Base-by-base conservation (phyloP, 2,888 invertebrate species). In the Microctonus hyperodae region DNA sequence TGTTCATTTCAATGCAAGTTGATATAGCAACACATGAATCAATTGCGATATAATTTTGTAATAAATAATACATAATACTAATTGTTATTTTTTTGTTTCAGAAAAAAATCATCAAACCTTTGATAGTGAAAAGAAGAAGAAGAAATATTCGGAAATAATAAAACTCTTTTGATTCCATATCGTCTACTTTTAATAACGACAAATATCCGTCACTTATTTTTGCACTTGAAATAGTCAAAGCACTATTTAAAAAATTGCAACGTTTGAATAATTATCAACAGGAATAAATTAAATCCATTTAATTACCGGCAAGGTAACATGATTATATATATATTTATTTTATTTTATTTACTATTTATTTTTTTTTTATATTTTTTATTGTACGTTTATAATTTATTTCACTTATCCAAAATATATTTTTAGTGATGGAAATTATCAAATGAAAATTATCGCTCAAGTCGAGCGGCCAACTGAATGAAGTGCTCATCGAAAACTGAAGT, bases 401-500 rank as follows among this genome's bases (percentile, higher is more conserved):
- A 22, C 28, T 16, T 16, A 31, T n/a, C 1, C 5, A 16, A 50
- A 50, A 50, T 22, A 28, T 55, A 20, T n/a, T 33, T 3, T 31
- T 44, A 22, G 31, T 55, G 28, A 16, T 40, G 22, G 25, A 50
- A 44, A 20, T 23, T 53, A 7, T 31, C 13, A 2, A 31, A 7
- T 10, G 35, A 31, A 33, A 11, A 58, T 28, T n/a, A 28, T 35
- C 35, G 62, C 40, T 62, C 62, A 37, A 37, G 44, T 35, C n/a
- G 62, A 62, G 62, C 63, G 63, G 58, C 53, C 51, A 40, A 33
- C 25, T 59, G 13, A 58, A 67, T 59, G 58, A 53, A 67, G 63
- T 31, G 63, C 58, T 64, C 57, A 63, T 63, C 58, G 59, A 64
- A 51, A 37, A 67, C 67, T 67, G 67, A 67, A 64, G 67, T 40